These are phyloP conservation scores for Falco novaeseelandiae DNA, from an alignment of 2,797 vertebrate species.

Conservation along the genomic window DNA sequence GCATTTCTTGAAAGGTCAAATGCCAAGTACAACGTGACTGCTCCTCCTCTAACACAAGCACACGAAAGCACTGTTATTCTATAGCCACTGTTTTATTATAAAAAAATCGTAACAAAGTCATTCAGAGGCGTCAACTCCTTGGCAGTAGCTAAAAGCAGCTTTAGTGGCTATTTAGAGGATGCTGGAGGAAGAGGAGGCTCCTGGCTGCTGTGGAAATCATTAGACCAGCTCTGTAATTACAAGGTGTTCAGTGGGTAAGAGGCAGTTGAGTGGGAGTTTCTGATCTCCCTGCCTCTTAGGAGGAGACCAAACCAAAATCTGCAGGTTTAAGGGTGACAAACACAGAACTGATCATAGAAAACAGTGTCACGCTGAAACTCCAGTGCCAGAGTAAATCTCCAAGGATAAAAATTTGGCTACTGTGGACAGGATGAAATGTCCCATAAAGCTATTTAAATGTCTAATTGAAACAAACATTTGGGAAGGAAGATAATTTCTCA, in stretches of 20 bases:
- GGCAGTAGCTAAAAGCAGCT: not conserved
- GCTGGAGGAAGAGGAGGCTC: not conserved
- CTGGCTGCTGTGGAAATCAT: not conserved
- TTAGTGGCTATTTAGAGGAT: not conserved
- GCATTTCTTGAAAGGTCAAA: not conserved
- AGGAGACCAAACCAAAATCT: not conserved
- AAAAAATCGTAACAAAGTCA: not conserved
- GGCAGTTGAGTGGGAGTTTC: not conserved
- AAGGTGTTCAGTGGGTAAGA: not conserved
- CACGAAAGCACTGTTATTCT: not conserved
- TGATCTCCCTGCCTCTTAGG: not conserved
- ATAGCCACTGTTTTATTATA: not conserved
- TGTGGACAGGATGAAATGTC: not conserved
- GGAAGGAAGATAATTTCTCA: not conserved
- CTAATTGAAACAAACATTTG: not conserved
- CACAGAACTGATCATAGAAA: not conserved
- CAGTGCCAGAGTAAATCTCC: not conserved
- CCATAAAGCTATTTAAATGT: constrained; percentile 10
- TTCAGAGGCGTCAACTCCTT: not conserved
- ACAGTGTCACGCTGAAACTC: not conserved
- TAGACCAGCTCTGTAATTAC: not conserved
- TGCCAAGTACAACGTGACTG: not conserved
- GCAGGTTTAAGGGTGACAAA: not conserved
- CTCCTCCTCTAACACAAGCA: not conserved
- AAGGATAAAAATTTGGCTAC: not conserved